Percentiles rank a stretch among this genome's conserved stretches.
Conservation (phyloP, 2,888 invertebrate genomes). For the Lymantria dispar region DNA sequence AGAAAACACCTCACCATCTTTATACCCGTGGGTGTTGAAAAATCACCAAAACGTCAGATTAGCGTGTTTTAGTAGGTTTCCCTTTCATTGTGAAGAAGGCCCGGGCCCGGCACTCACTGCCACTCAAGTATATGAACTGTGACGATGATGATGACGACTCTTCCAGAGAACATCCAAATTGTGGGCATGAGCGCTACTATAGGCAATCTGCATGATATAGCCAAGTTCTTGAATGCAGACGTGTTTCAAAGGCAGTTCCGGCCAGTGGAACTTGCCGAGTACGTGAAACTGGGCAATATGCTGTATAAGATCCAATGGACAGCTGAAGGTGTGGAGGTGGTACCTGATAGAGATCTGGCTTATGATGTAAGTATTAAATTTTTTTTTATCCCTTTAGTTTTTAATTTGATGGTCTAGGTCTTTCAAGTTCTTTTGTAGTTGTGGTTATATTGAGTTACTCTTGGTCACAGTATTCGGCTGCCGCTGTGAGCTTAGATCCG, state of each 20-base stretch:
- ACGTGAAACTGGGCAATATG: slow-evolving; percentile 86
- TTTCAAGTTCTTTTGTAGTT: too few relatives aligned
- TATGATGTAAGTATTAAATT: slow-evolving; percentile 58
- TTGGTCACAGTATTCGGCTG: slow-evolving; percentile 81
- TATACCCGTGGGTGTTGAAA: too few relatives aligned
- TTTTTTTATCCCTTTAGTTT: too few relatives aligned
- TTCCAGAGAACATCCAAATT: slow-evolving; percentile 86
- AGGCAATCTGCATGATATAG: slow-evolving; percentile 92
- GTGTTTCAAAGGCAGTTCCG: slow-evolving; percentile 93
- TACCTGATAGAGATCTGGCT: slow-evolving; percentile 49
- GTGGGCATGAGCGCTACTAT: slow-evolving; percentile 99
- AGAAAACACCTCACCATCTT: too few relatives aligned
- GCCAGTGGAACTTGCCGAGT: slow-evolving; percentile 93
- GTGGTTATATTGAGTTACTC: not conserved
- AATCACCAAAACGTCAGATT: too few relatives aligned
- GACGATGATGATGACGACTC: too few relatives aligned
- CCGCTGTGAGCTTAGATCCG: slow-evolving; percentile 86
- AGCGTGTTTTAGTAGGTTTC: not conserved
- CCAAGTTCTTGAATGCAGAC: slow-evolving; percentile 90
- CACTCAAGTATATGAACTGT: too few relatives aligned
- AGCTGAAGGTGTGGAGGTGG: slow-evolving; percentile 43
- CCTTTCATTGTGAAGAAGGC: too few relatives aligned
- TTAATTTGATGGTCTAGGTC: too few relatives aligned
- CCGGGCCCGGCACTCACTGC: too few relatives aligned
- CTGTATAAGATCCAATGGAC: slow-evolving; percentile 66